Evolutionary conservation across 23 tunicate species (phyloP), one percentile per base, ranked within the genome.

Genomic region (Trididemnum clinides): DNA sequence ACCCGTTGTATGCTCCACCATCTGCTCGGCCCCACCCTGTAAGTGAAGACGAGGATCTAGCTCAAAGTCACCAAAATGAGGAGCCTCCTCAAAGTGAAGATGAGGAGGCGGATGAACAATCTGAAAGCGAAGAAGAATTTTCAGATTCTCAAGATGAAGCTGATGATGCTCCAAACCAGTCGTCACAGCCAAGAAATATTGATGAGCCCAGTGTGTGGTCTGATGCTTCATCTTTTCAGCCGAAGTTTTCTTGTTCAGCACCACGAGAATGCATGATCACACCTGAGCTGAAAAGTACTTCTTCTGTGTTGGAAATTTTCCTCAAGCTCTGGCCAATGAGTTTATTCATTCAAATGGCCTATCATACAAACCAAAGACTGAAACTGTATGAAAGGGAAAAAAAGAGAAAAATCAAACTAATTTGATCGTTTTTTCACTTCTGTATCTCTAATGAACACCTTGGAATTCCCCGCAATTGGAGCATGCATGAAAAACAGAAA

Each of bases 391-490:
- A 73, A 73, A 73, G 31, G 57, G 3, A 39, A 73, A 73, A 73
- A 39, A 73, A 36, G 57, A 37, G 57, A 39, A 73, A 37, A n/a
- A 73, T 73, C 80, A 73, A 73, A 37, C 80, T 26, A 73, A 73
- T 78, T 78, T 78, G 83, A 78, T 78, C 25, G 83, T 30, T 78
- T 78, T 51, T 73, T 78, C 39, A 78, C 83, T 78, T 78, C 83
- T 51, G 83, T 51, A 33, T 35, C 22, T 78, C 83, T 78, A 30
- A 78, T 78, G 66, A 57, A 78, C 66, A 50, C 66, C 29, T 31
- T 78, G 39, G 39, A 35, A 18, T 78, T 51, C 29, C 66, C 83
- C 36, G 83, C 83, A 50, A 20, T 78, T 12, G 69, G 83, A 78
- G 29, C 83, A 50, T 51, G 65, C 83, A 78, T 78, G 39, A 78